Base-by-base conservation (phyloP, 1,140 invertebrate genomes). In the Vanessa tameamea region DNA sequence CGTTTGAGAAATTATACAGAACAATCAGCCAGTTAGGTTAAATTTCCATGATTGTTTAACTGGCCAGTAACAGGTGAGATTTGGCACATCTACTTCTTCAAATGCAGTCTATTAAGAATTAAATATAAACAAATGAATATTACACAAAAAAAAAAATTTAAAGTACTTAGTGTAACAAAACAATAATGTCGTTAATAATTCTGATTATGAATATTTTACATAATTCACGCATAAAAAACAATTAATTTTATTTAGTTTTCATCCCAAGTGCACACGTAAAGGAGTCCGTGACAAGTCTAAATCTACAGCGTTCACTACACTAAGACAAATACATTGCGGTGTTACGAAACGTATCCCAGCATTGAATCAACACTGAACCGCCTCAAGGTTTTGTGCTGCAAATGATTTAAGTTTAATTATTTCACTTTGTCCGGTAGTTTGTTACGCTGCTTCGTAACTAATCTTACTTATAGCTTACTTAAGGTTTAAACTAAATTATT, bases 371-470 rank as follows among this genome's bases (percentile, higher is more conserved):
- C 57, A 61, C 57, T 61, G 13, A 37, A 61, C 23, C 16, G 23
- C 31, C 57, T 61, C 57, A 37, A 61, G 57, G 57, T 61, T 61
- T 61, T 15, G n/a, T n/a, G 57, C 31, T 37, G 57, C 57, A 37
- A 61, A 61, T 37, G 57, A 61, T 61, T 61, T 13, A 61, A 61
- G 57, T 61, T 61, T 61, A 57, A 61, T 61, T 37, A 61, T 61
- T 61, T 61, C 15, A 37, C 57, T 61, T 61, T 61, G 57, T 61
- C 57, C 57, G 31, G 23, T 37, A 37, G 57, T 57, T 57, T 57
- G 55, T 20, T 57, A 57, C 7, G 26, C 31, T 31, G 26, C 55
- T 31, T 59, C 9, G 57, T 59, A 23, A 37, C 55, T 11, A 59
- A 23, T 13, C 26, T 51, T 43, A 11, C 9, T n/a, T 51, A n/a